A percentile compares a stretch with the other conserved stretches of the same genome.
Conservation (phyloP, 2,113 vertebrate genomes). For the Azemiops feae region DNA sequence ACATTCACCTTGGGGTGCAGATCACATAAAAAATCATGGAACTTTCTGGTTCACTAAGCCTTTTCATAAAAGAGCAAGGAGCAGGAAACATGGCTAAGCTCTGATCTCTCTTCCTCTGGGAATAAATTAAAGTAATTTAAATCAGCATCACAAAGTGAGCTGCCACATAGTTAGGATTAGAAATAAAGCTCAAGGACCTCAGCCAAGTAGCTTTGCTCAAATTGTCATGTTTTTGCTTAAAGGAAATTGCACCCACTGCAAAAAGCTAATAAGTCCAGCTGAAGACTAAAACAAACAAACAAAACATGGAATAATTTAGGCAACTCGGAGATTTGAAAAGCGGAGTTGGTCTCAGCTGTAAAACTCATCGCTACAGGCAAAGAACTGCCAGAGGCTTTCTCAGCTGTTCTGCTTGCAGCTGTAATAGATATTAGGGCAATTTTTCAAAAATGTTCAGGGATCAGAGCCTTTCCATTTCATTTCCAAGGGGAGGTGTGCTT, state of each 20-base stretch:
- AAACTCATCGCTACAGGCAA: not conserved
- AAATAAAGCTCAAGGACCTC: constrained; percentile 12
- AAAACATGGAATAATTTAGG: not conserved
- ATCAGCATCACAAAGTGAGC: not conserved
- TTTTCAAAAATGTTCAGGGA: not conserved
- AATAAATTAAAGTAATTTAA: constrained; percentile 13
- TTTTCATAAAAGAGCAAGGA: not conserved
- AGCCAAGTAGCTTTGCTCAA: constrained; percentile 6
- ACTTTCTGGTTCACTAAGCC: not conserved
- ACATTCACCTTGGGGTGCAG: not conserved
- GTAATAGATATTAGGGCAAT: not conserved
- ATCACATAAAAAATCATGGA: not conserved
- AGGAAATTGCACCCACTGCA: constrained; percentile 13
- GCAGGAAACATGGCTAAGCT: not conserved
- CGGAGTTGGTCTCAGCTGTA: not conserved
- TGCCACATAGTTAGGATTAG: not conserved
- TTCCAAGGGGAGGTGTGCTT: not conserved
- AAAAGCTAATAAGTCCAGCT: not conserved
- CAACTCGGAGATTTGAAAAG: not conserved
- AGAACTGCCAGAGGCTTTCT: not conserved
- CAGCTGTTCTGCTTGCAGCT: not conserved
- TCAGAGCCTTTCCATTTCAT: not conserved
- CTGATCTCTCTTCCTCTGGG: not conserved
- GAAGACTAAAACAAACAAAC: not conserved
- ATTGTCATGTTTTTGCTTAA: not conserved